Evolutionary conservation across 2,888 invertebrate genomes (phyloP).

Genomic region (Pollenia griseotomentosa): DNA sequence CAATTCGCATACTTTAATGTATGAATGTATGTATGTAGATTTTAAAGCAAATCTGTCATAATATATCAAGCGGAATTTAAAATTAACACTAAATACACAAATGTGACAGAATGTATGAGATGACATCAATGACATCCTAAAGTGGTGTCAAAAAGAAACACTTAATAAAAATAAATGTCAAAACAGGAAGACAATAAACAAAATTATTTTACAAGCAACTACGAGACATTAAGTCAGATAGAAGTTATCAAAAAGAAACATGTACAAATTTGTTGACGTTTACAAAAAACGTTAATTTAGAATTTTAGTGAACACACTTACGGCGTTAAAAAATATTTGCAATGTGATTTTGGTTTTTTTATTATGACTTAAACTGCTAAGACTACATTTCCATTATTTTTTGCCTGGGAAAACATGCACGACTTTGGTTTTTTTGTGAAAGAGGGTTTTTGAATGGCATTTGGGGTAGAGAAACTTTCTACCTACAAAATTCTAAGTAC

Average conservation of each 20-base stretch:
- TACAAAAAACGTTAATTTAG: not conserved
- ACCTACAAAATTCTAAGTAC: too few relatives aligned
- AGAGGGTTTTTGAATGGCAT: too few relatives aligned
- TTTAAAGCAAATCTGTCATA: not conserved
- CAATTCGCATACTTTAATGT: too few relatives aligned
- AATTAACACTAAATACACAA: not conserved
- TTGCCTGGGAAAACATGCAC: too few relatives aligned
- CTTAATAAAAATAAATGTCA: not conserved
- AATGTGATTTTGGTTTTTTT: too few relatives aligned
- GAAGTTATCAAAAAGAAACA: not conserved
- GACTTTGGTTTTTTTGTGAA: too few relatives aligned
- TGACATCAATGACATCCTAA: not conserved
- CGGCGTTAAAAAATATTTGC: too few relatives aligned
- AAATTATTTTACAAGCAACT: not conserved
- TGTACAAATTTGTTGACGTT: constrained; percentile 13
- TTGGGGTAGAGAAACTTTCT: too few relatives aligned
- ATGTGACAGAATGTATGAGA: not conserved
- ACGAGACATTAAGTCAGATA: not conserved
- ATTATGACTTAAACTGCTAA: too few relatives aligned
- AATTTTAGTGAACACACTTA: not conserved
- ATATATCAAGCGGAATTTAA: not conserved
- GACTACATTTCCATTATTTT: too few relatives aligned
- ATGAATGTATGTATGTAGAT: not conserved
- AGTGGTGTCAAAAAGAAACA: not conserved
- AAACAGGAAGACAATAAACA: not conserved